A percentile compares a stretch with the other conserved stretches of the same genome.
phyloP scores from a whole-genome alignment of 1,140 invertebrate species.

The Anagrus nilaparvatae region DNA sequence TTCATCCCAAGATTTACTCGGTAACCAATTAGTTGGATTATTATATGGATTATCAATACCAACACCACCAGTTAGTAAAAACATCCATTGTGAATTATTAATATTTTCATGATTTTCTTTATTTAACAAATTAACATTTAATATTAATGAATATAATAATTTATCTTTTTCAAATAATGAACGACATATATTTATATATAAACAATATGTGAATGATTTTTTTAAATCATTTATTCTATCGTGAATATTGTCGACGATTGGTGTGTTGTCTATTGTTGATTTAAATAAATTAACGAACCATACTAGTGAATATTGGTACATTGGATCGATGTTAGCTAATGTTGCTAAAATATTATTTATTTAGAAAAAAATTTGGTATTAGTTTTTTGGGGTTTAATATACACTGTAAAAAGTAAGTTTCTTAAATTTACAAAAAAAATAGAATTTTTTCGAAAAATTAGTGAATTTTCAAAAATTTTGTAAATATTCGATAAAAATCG shows the following conservation, averaged over 20 bases:
- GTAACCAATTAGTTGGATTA: slow-evolving; percentile 67
- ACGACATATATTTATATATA: slow-evolving; percentile 87
- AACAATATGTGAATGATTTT: slow-evolving; percentile 77
- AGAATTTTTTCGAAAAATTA: too few relatives aligned
- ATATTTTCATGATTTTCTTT: slow-evolving; percentile 61
- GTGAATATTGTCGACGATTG: slow-evolving; percentile 69
- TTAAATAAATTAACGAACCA: slow-evolving; percentile 93
- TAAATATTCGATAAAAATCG: too few relatives aligned
- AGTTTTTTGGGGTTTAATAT: neutral
- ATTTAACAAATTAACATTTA: slow-evolving; percentile 76
- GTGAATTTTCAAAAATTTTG: too few relatives aligned
- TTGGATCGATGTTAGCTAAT: slow-evolving; percentile 87
- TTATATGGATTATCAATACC: slow-evolving; percentile 65
- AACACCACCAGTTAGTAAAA: slow-evolving; percentile 79
- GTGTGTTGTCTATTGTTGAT: slow-evolving; percentile 81
- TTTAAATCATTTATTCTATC: slow-evolving; percentile 64
- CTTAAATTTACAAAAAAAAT: too few relatives aligned
- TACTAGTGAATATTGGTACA: slow-evolving; percentile 92
- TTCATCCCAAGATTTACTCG: slow-evolving; percentile 75
- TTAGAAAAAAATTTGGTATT: slow-evolving; percentile 41
- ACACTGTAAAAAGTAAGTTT: too few relatives aligned
- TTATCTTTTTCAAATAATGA: slow-evolving; percentile 95
- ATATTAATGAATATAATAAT: slow-evolving; percentile 79
- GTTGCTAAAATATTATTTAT: slow-evolving; percentile 59
- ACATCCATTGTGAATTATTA: slow-evolving; percentile 72